These are phyloP conservation scores for Clarias platycephalus DNA, from an alignment of 2,797 vertebrate genomes.

Conservation along the genomic window DNA sequence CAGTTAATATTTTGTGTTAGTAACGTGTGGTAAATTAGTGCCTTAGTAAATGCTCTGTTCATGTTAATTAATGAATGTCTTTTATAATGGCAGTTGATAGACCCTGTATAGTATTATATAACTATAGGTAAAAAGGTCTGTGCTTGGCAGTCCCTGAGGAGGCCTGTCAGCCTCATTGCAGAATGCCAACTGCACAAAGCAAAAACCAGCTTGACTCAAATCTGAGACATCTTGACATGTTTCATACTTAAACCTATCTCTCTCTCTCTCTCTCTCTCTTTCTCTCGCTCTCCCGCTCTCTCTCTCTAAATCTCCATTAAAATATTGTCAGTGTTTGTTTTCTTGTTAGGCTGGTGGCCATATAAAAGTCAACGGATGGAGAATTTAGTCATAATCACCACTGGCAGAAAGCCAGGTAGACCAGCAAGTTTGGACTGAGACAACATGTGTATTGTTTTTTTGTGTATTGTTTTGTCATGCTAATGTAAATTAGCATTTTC, in stretches of 20 bases:
- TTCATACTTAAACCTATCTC: background rate
- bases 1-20: background rate
- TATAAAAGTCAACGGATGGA: background rate
- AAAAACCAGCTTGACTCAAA: background rate
- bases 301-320: background rate
- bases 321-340: conserved; percentile 6
- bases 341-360: background rate
- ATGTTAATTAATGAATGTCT: background rate
- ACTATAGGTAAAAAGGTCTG: background rate
- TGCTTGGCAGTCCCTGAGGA: background rate
- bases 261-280: background rate
- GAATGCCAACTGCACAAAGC: background rate
- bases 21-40: background rate
- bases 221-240: background rate
- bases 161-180: background rate
- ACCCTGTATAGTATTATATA: background rate
- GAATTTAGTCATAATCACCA: background rate
- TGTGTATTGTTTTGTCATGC: too few species aligned
- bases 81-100: background rate
- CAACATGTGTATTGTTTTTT: too few species aligned
- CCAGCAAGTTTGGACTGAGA: background rate
- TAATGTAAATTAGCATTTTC: too few species aligned
- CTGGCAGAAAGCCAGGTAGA: background rate
- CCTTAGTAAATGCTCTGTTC: background rate
- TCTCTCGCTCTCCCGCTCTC: background rate